Conservation (phyloP, 2,797 vertebrate species). For the Acipenser transmontanus region DNA sequence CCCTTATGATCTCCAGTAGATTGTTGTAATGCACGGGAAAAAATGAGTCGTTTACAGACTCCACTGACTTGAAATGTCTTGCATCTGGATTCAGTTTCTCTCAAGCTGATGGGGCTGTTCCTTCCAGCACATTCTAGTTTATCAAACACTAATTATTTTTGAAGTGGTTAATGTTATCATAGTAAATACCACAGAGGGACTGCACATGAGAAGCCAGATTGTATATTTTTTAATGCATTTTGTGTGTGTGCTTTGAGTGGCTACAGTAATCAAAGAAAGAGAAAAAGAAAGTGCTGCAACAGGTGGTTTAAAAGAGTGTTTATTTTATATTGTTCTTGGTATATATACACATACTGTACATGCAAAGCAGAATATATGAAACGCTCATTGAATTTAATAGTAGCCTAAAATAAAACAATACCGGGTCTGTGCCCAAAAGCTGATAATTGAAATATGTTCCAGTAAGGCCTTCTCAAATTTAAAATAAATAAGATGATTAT, state of each 20-base stretch:
- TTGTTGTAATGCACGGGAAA: slow-evolving; percentile 49
- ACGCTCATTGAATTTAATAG: too few species aligned
- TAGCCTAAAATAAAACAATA: too few species aligned
- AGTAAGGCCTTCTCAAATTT: too few species aligned
- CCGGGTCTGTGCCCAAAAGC: too few species aligned
- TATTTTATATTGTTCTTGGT: not conserved
- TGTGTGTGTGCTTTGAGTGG: not conserved
- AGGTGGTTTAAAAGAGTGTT: not conserved
- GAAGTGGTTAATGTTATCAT: slow-evolving; percentile 38
- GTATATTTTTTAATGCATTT: slow-evolving; percentile 10
- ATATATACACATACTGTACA: too few species aligned
- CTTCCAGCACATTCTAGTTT: slow-evolving; percentile 40
- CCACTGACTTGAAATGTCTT: slow-evolving; percentile 29
- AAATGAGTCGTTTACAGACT: slow-evolving; percentile 34
- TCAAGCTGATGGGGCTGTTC: slow-evolving; percentile 26
- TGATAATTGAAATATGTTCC: too few species aligned
- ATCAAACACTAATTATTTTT: slow-evolving; percentile 36
- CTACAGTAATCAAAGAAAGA: slow-evolving; percentile 3
- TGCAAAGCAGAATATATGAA: too few species aligned
- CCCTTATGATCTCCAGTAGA: slow-evolving; percentile 54
- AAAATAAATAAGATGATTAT: too few species aligned
- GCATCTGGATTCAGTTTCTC: slow-evolving; percentile 40
- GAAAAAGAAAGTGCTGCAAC: not conserved
- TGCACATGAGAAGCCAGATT: slow-evolving; percentile 18
- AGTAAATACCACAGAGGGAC: slow-evolving; percentile 31